These are phyloP conservation scores for Netelia inedita DNA, from an alignment of 2,888 invertebrate species.

Conservation along the genomic window DNA sequence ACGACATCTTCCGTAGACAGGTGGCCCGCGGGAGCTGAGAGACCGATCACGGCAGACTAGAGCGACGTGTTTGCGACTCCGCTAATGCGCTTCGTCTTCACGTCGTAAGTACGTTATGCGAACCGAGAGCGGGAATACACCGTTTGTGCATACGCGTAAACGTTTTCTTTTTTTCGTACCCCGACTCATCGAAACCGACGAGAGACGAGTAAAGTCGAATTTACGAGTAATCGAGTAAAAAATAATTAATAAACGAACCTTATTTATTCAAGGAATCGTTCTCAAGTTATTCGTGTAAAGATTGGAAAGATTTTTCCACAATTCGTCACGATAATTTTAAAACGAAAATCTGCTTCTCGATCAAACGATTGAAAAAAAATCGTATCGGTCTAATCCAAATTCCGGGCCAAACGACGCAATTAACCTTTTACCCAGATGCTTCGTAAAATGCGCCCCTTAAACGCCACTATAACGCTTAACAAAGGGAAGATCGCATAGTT, in stretches of 20 bases:
- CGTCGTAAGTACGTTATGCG: constrained; percentile 48
- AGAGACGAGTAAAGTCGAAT: too few relatives aligned
- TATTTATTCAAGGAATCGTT: too few relatives aligned
- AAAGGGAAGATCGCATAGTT: constrained; percentile 48
- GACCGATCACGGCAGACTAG: constrained; percentile 73
- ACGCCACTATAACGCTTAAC: constrained; percentile 41
- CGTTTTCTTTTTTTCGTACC: background rate
- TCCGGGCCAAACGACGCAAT: constrained; percentile 25
- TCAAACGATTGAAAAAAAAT: background rate
- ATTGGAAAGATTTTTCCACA: too few relatives aligned
- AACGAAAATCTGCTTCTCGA: background rate
- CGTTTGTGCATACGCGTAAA: constrained; percentile 9
- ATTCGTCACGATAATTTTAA: too few relatives aligned
- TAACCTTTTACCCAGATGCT: constrained; percentile 28
- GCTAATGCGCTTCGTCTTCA: constrained; percentile 57
- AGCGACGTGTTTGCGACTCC: constrained; percentile 52
- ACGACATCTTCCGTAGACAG: constrained; percentile 82
- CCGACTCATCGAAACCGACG: background rate
- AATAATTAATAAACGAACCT: too few relatives aligned
- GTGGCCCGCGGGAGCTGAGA: constrained; percentile 76
- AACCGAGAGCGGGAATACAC: constrained; percentile 26
- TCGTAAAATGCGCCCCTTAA: constrained; percentile 30
- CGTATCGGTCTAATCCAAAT: constrained; percentile 41
- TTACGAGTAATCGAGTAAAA: too few relatives aligned
- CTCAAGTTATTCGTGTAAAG: too few relatives aligned